Conservation (phyloP, 2,888 invertebrate genomes). For the Arge pagana region DNA sequence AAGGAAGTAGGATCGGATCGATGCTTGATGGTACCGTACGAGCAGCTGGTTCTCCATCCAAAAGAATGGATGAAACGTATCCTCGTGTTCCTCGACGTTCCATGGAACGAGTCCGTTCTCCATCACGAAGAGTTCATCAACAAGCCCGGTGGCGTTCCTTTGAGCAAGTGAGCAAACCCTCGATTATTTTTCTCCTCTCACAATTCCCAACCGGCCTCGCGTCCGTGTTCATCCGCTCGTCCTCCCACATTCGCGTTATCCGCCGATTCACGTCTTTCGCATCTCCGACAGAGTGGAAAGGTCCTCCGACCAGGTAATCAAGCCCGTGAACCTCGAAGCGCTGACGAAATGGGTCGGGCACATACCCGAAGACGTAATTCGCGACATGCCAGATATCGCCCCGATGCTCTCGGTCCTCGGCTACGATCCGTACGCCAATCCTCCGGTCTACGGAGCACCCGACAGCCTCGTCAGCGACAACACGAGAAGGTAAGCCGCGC, state of each 20-base stretch:
- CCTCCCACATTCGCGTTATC: too few species aligned
- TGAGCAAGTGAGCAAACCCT: constrained; percentile 80
- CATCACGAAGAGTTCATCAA: constrained; percentile 98
- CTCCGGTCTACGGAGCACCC: constrained; percentile 90
- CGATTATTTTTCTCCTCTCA: constrained; percentile 1
- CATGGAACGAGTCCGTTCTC: constrained; percentile 94
- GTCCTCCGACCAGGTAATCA: constrained; percentile 98
- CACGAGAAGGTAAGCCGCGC: constrained; percentile 57
- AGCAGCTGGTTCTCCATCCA: constrained; percentile 95
- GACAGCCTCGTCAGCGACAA: constrained; percentile 75
- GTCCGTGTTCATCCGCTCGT: too few species aligned
- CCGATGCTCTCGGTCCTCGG: constrained; percentile 92
- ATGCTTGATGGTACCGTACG: constrained; percentile 94
- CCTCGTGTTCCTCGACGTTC: constrained; percentile 84
- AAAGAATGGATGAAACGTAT: constrained; percentile 86
- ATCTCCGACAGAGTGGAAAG: constrained; percentile 97
- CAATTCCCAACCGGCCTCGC: too few species aligned
- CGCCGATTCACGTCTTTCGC: constrained; percentile 3
- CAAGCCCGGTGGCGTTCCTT: constrained; percentile 89
- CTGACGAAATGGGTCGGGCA: constrained; percentile 90
- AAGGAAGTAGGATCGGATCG: constrained; percentile 74
- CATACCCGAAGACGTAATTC: constrained; percentile 87
- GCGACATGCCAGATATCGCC: constrained; percentile 90
- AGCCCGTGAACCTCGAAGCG: constrained; percentile 96
- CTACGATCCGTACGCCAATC: constrained; percentile 96